A percentile compares a stretch with the other conserved stretches of the same genome.
phyloP scores from a whole-genome alignment of 2,113 vertebrate genomes.

The Hyaena hyaena region DNA sequence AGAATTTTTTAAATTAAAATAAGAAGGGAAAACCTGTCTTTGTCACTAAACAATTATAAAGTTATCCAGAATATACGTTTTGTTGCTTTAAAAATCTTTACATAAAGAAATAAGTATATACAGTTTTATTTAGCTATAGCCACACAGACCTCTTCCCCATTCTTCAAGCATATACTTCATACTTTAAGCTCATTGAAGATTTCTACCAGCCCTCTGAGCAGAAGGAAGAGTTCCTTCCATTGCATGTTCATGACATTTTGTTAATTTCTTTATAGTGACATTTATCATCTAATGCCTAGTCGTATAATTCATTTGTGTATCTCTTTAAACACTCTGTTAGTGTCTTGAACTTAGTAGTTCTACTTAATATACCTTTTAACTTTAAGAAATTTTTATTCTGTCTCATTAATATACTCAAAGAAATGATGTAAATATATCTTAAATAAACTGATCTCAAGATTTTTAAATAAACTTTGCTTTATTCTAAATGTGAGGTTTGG shows the following conservation, averaged over 20 bases:
- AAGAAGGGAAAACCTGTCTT: neutral
- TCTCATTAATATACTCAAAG: constrained; percentile 46
- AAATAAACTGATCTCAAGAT: constrained; percentile 65
- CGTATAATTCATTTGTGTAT: neutral
- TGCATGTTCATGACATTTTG: neutral
- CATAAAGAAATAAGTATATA: neutral
- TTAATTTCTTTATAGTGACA: neutral
- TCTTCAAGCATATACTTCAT: neutral
- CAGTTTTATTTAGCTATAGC: neutral
- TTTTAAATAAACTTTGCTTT: constrained; percentile 68
- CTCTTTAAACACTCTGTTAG: neutral
- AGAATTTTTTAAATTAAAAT: constrained; percentile 85
- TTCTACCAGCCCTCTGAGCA: neutral
- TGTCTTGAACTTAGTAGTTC: neutral
- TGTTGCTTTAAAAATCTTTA: constrained; percentile 17
- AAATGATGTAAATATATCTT: constrained; percentile 53
- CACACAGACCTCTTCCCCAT: neutral
- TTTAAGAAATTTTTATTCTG: neutral
- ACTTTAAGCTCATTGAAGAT: neutral
- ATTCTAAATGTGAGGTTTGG: constrained; percentile 25
- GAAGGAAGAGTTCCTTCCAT: neutral
- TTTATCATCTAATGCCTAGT: neutral
- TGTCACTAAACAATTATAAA: neutral
- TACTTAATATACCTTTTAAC: neutral
- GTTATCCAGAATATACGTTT: neutral